Evolutionary conservation across 2,888 invertebrate species (phyloP), one percentile per base, ranked within the genome.

Genomic region (Kryphioiulus occultus): DNA sequence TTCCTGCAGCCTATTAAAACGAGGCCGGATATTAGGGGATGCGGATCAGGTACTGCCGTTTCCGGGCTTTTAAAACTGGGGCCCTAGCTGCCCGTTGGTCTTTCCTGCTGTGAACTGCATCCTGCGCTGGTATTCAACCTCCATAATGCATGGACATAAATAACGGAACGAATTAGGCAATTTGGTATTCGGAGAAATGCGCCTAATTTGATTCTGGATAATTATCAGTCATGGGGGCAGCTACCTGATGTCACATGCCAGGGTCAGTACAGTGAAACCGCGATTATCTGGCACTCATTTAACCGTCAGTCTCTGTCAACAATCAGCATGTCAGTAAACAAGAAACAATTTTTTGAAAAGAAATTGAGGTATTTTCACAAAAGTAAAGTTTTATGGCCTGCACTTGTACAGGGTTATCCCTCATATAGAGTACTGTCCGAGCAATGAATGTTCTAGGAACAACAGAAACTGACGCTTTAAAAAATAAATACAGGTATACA

Each of bases 11-110:
- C 26, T 26, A 68, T 68, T 68, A 68, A 15, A 68, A 68, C 68
- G n/a, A 26, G 68, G 68, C 68, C 68, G 68, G 68, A 68, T 68
- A 68, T 68, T 26, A 68, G 68, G 26, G 68, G 68, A 68, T 68
- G n/a, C 68, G 68, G 68, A 68, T 68, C 68, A 68, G 68, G 68
- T 68, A 68, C 68, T 68, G 68, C 68, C 26, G 26, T 68, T 68
- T 68, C 68, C 68, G 68, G 68, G 68, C 68, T 26, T 68, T 68
- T 22, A 68, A 68, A 68, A 12, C 26, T 9, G 68, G 68, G 68
- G n/a, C 68, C 68, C 68, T 26, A 26, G 26, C 68, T 68, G 68
- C 12, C 68, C 68, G 68, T 68, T 68, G 68, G 68, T 68, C 68
- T 68, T 68, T n/a, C 68, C 68, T 26, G 68, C 68, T 30, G 26